Base-by-base conservation (phyloP, 2,797 vertebrate genomes). In the Siniperca obscura region DNA sequence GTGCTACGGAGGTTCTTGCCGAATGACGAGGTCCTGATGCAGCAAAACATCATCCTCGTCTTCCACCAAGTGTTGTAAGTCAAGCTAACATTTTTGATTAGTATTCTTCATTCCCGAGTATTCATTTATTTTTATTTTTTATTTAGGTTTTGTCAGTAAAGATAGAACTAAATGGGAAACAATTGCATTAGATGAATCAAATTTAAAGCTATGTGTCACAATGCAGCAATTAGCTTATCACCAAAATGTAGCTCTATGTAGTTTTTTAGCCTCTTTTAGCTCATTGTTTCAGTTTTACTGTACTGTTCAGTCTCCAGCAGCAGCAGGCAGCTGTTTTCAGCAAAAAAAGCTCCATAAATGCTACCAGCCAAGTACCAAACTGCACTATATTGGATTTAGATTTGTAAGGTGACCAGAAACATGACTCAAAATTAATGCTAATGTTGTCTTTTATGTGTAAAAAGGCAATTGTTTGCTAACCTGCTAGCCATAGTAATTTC, bases 41-140 rank as follows among this genome's bases (percentile, higher is more conserved):
- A 93, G 1, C 22, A 40, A 40, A 85, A 92, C 56, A 81, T 96
- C 87, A 91, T 14, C 0, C 80, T 87, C 2, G 92, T 94, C 73
- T 96, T 96, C 87, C 86, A 95, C 19, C 21, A 86, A 11, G 60
- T 96, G n/a, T 96, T 93, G 96, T 96, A 90, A 88, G 96, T 95
- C 50, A 8, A 2, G 3, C 7, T 8, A 17, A 73, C 3, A 0
- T 11, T 12, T 61, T 25, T 59, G 0, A 42, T 65, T 4, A 42
- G 2, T 17, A 8, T 48, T 38, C 5, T 3, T 70, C 2, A 16
- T 60, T 3, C 1, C 3, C 36, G 5, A 44, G 5, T 56, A 17
- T 71, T 60, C 22, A 13, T 67, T 13, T 9, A 25, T 48, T 52
- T 30, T 17, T 27, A 34, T 73, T 64, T 34, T 10, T n/a, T 76